phyloP scores from a whole-genome alignment of 2,888 invertebrate genomes.

The Acanthosoma haemorrhoidale region DNA sequence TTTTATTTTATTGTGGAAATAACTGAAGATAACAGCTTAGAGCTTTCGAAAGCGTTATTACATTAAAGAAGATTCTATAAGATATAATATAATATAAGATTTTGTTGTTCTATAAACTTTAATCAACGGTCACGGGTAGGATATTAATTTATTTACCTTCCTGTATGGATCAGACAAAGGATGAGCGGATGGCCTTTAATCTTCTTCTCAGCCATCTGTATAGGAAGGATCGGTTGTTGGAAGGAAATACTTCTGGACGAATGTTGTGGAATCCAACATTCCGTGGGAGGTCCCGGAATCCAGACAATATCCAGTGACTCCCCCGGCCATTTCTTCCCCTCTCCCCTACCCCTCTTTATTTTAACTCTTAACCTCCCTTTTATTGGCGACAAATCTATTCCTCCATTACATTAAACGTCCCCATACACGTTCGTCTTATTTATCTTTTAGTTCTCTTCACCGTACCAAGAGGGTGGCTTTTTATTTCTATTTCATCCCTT shows the following conservation, averaged over 20 bases:
- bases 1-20: too few relatives aligned
- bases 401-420: background rate
- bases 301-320: conserved; percentile 14
- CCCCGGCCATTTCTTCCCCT: background rate
- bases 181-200: background rate
- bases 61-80: too few relatives aligned
- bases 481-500: background rate
- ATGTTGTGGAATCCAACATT: conserved; percentile 25
- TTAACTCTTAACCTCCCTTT: background rate
- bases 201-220: background rate
- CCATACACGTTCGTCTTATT: background rate
- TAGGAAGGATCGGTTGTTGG: conserved; percentile 15
- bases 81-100: too few relatives aligned
- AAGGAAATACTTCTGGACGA: conserved; percentile 16
- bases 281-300: background rate
- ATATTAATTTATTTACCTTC: background rate
- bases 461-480: background rate
- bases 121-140: too few relatives aligned
- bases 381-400: conserved; percentile 12
- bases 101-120: too few relatives aligned
- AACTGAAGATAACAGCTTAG: too few relatives aligned
- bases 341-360: conserved; percentile 2
- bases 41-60: too few relatives aligned
- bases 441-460: background rate
- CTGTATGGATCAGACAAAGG: too few relatives aligned